A percentile compares a stretch with the other conserved stretches of the same genome.
Evolutionary conservation across 2,113 vertebrate genomes (phyloP).

Genomic region (Hippocampus zosterae): DNA sequence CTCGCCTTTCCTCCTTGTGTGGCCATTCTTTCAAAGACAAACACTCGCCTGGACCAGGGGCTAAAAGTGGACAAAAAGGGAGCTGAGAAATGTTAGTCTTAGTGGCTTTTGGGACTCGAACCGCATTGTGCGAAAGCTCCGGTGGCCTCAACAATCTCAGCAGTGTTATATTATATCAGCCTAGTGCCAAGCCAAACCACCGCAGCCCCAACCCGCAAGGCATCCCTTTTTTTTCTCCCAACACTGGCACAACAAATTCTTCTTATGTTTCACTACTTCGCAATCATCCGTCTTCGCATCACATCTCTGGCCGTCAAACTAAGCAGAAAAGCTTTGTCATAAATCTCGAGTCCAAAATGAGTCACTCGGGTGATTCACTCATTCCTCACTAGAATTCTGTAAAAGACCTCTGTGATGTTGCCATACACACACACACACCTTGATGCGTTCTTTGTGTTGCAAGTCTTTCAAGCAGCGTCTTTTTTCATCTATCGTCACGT

Average conservation of each 20-base stretch:
- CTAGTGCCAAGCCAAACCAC: constrained; percentile 39
- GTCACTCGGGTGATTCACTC: constrained; percentile 64
- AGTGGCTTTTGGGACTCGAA: constrained; percentile 33
- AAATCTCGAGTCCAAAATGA: constrained; percentile 51
- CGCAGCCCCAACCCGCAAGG: constrained; percentile 37
- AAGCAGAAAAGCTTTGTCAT: constrained; percentile 44
- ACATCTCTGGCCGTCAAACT: constrained; percentile 1
- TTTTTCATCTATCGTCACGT: not conserved
- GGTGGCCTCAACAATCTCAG: constrained; percentile 26
- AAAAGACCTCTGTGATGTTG: constrained; percentile 36
- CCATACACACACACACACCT: constrained; percentile 18
- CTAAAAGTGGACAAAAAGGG: constrained; percentile 57
- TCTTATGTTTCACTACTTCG: constrained; percentile 5
- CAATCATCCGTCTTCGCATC: constrained; percentile 9
- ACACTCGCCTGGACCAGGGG: constrained; percentile 38
- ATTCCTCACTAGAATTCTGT: constrained; percentile 48
- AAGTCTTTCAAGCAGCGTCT: not conserved
- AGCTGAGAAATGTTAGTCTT: constrained; percentile 34
- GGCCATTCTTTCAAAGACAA: constrained; percentile 54
- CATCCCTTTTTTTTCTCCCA: constrained; percentile 20
- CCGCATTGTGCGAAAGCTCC: constrained; percentile 36
- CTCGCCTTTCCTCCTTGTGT: constrained; percentile 50
- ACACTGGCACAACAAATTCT: constrained; percentile 23
- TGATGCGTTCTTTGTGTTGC: constrained; percentile 46
- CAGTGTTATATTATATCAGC: constrained; percentile 47